Base-by-base conservation (phyloP, 2,888 invertebrate species). In the Acronicta aceris region DNA sequence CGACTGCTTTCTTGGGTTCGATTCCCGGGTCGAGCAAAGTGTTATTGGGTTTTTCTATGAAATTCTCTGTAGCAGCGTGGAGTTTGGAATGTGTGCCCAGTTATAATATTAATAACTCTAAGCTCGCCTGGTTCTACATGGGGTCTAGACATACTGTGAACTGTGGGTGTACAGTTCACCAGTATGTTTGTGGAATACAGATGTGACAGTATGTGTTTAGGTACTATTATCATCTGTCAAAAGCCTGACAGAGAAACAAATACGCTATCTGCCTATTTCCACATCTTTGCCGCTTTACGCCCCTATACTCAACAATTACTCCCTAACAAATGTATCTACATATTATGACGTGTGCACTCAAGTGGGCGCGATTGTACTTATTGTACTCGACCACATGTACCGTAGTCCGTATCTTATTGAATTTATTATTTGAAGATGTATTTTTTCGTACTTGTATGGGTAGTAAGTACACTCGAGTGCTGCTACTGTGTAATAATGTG, bases 301-400 rank as follows among this genome's bases (percentile, higher is more conserved):
- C 92, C 93, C 90, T 87, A 93, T 91, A 85, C 88, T 87, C 88
- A 83, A 82, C 89, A 92, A 91, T 92, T 88, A 86, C 83, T 17
- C 71, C 81, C 81, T 80, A 76, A 80, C 79, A 81, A 85, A 83
- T 80, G 81, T 81, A 84, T 87, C 83, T 79, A 70, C 79, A 80
- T 81, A 89, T 87, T 89, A 89, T 89, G 90, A 89, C 88, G 90
- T 85, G 85, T 86, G 88, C 86, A 84, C 78, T 85, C 74, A 78
- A 76, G 86, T 84, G 77, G 75, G 69, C 87, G 83, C 74, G 74
- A 87, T 88, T 82, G 83, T 71, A 71, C 72, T 40, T 72, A 84
- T 81, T 79, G 82, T 83, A 80, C 94, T 94, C 81, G 87, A 92
- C 91, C 94, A 94, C 94, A 94, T 94, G 94, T 77, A 86, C 83